Evolutionary conservation across 2,797 vertebrate genomes (phyloP).

Genomic region (Danio jaintianensis): DNA sequence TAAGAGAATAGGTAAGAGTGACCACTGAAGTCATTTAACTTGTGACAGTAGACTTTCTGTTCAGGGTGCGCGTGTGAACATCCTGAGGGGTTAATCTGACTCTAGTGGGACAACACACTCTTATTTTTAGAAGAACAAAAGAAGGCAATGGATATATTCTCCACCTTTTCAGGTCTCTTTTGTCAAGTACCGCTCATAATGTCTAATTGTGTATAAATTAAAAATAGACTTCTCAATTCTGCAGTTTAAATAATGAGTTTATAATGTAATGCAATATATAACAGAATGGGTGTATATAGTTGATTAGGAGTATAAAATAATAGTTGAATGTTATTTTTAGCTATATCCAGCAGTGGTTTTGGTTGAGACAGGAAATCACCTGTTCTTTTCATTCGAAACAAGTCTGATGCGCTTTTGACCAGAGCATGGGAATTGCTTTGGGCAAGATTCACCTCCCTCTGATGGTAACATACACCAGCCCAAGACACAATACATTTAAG

Average conservation of each 20-base stretch:
- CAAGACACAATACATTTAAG: conserved; percentile 33
- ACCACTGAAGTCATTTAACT: conserved; percentile 31
- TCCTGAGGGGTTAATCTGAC: conserved; percentile 48
- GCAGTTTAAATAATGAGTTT: neutral
- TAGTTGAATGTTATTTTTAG: neutral
- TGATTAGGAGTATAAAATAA: neutral
- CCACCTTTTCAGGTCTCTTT: neutral
- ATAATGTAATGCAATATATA: neutral
- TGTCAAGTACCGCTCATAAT: neutral
- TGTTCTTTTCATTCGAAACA: conserved; percentile 9
- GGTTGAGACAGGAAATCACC: conserved; percentile 26
- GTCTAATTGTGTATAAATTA: neutral
- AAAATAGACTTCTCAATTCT: neutral
- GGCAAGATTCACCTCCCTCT: conserved; percentile 36
- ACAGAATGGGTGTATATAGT: neutral
- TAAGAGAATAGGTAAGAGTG: neutral
- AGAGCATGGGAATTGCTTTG: conserved; percentile 44
- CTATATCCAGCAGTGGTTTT: conserved; percentile 36
- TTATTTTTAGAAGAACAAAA: conserved; percentile 47
- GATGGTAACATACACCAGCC: conserved; percentile 28
- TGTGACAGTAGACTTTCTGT: neutral
- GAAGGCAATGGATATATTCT: neutral
- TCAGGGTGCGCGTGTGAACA: conserved; percentile 22
- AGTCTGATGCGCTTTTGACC: conserved; percentile 25
- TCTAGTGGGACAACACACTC: conserved; percentile 27